Conservation (phyloP, 2,888 invertebrate species). For the Andrena chrysosceles region DNA sequence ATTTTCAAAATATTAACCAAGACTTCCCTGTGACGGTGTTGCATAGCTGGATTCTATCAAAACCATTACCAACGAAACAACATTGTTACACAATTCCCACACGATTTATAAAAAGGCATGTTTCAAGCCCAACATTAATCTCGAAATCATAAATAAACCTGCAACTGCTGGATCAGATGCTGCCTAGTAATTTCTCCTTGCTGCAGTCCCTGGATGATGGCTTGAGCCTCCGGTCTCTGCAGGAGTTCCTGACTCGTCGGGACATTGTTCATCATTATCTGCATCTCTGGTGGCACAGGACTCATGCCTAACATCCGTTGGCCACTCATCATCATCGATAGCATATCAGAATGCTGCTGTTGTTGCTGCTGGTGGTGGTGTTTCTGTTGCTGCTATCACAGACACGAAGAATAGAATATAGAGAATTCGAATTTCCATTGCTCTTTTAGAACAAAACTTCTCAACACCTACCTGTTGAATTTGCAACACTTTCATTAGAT, state of each 20-base stretch:
- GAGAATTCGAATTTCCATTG: not conserved
- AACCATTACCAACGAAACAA: not conserved
- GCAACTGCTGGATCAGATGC: conserved; percentile 91
- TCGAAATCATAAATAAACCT: conserved; percentile 76
- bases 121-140: not conserved
- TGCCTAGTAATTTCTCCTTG: conserved; percentile 92
- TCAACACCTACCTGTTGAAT: conserved; percentile 84
- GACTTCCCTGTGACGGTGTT: conserved; percentile 90
- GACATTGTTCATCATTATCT: conserved; percentile 83
- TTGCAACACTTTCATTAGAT: conserved; percentile 86
- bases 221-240: conserved; percentile 91
- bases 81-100: conserved; percentile 6
- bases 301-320: conserved; percentile 86
- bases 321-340: conserved; percentile 88
- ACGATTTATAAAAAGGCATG: no score
- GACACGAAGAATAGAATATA: not conserved
- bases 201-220: conserved; percentile 91
- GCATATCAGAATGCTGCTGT: conserved; percentile 83
- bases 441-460: not conserved
- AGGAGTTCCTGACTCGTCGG: conserved; percentile 88
- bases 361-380: conserved; percentile 81
- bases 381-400: conserved; percentile 71
- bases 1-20: conserved; percentile 89
- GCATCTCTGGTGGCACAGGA: conserved; percentile 84
- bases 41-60: conserved; percentile 89